Evolutionary conservation across 2,888 invertebrate genomes (phyloP), one percentile per base, ranked within the genome.

Genomic region (Conus canariensis): DNA sequence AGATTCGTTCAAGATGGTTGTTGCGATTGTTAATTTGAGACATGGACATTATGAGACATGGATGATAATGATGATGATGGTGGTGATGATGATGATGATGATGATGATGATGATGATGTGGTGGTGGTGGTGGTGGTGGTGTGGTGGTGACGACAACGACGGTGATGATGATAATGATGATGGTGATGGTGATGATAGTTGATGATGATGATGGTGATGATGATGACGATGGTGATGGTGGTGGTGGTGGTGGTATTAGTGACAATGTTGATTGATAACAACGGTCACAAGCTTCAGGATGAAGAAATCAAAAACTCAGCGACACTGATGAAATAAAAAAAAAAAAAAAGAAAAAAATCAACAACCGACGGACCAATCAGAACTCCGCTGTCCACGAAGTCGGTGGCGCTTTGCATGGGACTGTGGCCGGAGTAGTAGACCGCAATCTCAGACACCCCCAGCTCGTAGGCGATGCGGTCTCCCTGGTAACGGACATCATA

Each of bases 381-480:
- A 9, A 91, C 92, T 19, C 92, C 91, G 74, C 94, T 94, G 88
- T 95, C 95, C 5, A 94, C 91, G 74, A 93, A 95, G 58, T 90
- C 90, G 0, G 94, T 92, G 80, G 93, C 92, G 30, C 91, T 88
- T 22, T 91, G 88, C 10, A 90, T 91, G 7, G 95, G 94, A 59
- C 92, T 93, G 58, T 92, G 82, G 0, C 94, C 95, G 0, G 94
- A 93, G 90, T 95, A 95, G 80, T 94, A 92, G 1, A 94, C 94
- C 8, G 93, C 92, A 12, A 95, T 92, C 89, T 95, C 95, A 77
- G 95, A 94, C 45, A 95, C 88, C 86, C 95, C 93, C 10, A 95
- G 90, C 91, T 95, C 95, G 89, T 95, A 95, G 9, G 93, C 94
- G 25, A 95, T 94, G 70, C 95, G 91, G 83, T 95, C 93, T 7